Conservation (phyloP, 2,888 invertebrate genomes). For the Drosophila meridionalis region DNA sequence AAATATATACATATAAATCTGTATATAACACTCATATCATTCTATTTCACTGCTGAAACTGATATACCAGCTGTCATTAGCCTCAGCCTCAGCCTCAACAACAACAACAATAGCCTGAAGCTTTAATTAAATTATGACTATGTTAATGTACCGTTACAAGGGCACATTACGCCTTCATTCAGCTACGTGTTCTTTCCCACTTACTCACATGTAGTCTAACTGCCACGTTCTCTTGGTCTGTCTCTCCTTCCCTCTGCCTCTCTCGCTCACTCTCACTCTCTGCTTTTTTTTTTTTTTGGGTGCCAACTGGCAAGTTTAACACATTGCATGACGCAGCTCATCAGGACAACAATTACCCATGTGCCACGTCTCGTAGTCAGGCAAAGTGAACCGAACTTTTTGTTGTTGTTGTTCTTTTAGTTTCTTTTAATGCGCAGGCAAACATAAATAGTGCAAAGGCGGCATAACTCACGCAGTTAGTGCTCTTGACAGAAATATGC, state of each 20-base stretch:
- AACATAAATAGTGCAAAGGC: fast-evolving
- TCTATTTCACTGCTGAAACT: constrained; percentile 3
- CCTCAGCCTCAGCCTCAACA: background rate
- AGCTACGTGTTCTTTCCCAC: background rate
- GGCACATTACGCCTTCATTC: constrained; percentile 38
- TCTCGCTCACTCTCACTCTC: background rate
- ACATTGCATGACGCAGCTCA: constrained; percentile 81
- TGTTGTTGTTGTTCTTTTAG: constrained; percentile 16
- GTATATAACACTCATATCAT: background rate
- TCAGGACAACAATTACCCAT: constrained; percentile 66
- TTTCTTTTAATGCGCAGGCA: constrained; percentile 4
- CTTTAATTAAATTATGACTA: constrained; percentile 82
- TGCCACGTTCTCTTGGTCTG: background rate
- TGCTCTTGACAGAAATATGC: background rate
- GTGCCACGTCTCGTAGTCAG: constrained; percentile 42
- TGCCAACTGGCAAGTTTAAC: constrained; percentile 37
- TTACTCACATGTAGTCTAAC: background rate
- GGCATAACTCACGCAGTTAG: background rate
- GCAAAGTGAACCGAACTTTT: constrained; percentile 30
- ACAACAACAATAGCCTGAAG: constrained; percentile 27
- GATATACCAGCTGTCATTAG: constrained; percentile 42
- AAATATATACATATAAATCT: constrained; percentile 2
- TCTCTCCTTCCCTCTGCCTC: background rate
- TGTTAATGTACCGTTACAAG: constrained; percentile 79
- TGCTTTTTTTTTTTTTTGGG: background rate